Conservation (phyloP, 2,113 vertebrate species). For the Macroglossus sobrinus region DNA sequence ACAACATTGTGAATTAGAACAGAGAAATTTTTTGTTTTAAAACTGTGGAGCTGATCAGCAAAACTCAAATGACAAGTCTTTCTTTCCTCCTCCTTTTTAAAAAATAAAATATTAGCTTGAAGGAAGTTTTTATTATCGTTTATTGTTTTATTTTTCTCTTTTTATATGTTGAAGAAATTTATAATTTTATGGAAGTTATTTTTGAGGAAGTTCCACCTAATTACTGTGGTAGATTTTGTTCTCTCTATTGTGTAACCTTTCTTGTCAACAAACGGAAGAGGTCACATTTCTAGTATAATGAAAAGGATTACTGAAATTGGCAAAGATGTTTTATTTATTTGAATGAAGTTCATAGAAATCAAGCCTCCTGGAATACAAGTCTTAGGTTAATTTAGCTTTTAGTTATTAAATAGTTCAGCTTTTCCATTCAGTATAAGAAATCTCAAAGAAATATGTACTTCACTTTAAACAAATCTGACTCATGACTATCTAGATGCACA, state of each 20-base stretch:
- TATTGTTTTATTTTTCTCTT: constrained; percentile 15
- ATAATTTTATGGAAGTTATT: not conserved
- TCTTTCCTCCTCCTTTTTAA: constrained; percentile 65
- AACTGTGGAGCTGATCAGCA: not conserved
- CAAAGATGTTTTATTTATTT: constrained; percentile 50
- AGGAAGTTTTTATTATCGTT: constrained; percentile 43
- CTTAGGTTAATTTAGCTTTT: constrained; percentile 48
- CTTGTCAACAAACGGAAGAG: not conserved
- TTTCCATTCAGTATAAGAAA: not conserved
- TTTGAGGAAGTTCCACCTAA: not conserved
- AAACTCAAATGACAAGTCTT: constrained; percentile 19
- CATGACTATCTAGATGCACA: not conserved
- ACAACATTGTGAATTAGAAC: not conserved
- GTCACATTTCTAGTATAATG: not conserved
- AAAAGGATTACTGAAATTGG: constrained; percentile 30
- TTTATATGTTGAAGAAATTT: not conserved
- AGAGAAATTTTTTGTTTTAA: not conserved
- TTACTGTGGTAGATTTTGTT: not conserved
- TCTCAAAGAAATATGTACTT: not conserved
- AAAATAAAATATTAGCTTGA: constrained; percentile 69
- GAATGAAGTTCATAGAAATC: constrained; percentile 37
- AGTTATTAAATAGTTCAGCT: not conserved
- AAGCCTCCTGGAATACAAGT: constrained; percentile 37
- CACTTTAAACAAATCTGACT: not conserved
- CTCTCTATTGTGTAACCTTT: not conserved